phyloP scores from a whole-genome alignment of 2,888 invertebrate species.

The Cybosia mesomella region DNA sequence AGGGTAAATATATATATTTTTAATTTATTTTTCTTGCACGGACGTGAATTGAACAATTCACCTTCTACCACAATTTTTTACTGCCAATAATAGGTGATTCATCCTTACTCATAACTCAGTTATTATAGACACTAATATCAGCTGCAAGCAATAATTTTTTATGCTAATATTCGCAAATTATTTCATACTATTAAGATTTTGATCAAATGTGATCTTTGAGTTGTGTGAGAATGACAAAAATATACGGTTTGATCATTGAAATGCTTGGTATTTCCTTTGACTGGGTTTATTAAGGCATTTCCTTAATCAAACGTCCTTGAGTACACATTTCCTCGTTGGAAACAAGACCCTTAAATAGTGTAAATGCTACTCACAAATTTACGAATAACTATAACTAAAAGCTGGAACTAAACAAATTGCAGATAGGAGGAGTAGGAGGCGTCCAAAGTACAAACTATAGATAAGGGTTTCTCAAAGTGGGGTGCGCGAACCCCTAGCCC shows the following conservation, averaged over 20 bases:
- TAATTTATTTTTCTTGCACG: not conserved
- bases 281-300: not conserved
- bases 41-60: constrained; percentile 13
- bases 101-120: constrained; percentile 37
- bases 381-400: too few species aligned
- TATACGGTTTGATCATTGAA: not conserved
- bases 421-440: too few species aligned
- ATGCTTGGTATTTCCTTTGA: constrained; percentile 11
- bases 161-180: constrained; percentile 37
- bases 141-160: constrained; percentile 38
- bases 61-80: constrained; percentile 40
- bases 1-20: too few species aligned
- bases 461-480: too few species aligned
- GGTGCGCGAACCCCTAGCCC: too few species aligned
- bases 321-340: not conserved
- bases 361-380: too few species aligned
- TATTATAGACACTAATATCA: constrained; percentile 35
- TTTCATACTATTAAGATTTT: constrained; percentile 32
- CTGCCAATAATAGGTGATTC: constrained; percentile 40
- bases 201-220: constrained; percentile 13
- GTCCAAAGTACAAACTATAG: too few species aligned
- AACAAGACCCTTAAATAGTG: too few species aligned
- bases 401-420: too few species aligned
- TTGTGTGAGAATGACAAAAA: constrained; percentile 15
- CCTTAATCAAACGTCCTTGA: not conserved